These are phyloP conservation scores for Aplidium turbinatum DNA, from an alignment of 23 tunicate genomes.

Conservation along the genomic window DNA sequence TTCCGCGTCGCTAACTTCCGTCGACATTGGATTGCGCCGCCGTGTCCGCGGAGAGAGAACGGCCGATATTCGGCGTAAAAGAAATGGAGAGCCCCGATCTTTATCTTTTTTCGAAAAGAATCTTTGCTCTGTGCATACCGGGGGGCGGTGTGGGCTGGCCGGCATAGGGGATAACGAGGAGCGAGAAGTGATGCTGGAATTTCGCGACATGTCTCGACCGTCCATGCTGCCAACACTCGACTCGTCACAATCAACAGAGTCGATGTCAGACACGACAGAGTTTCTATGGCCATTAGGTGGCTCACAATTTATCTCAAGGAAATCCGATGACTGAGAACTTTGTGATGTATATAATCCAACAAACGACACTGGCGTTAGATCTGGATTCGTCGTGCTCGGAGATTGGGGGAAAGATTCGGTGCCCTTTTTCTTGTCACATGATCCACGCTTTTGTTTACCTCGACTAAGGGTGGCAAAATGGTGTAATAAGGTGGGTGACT, in stretches of 20 bases:
- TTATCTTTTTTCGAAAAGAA: too few species aligned
- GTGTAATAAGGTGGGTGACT: not conserved
- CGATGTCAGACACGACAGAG: conserved; percentile 38
- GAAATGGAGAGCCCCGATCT: not conserved
- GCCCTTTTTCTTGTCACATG: too few species aligned
- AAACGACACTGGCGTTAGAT: not conserved
- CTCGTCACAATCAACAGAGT: conserved; percentile 34
- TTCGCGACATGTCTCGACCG: conserved; percentile 22
- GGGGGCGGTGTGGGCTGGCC: conserved; percentile 28
- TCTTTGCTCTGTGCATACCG: conserved; percentile 21
- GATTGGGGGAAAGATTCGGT: not conserved
- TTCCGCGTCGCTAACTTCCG: not conserved
- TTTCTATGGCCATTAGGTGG: conserved; percentile 3
- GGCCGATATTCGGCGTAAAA: conserved; percentile 13
- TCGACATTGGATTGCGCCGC: conserved; percentile 7
- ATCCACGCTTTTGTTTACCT: too few species aligned
- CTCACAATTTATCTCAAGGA: conserved; percentile 32
- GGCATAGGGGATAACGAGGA: conserved; percentile 25
- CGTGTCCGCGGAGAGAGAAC: conserved; percentile 11
- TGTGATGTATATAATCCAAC: not conserved
- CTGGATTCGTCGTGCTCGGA: not conserved
- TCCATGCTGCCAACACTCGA: conserved; percentile 21
- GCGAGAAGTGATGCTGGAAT: conserved; percentile 37
- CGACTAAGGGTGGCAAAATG: not conserved
- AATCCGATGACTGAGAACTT: conserved; percentile 11